Evolutionary conservation across 2,113 vertebrate genomes (phyloP).

Genomic region (Anarhynchus alexandrinus): DNA sequence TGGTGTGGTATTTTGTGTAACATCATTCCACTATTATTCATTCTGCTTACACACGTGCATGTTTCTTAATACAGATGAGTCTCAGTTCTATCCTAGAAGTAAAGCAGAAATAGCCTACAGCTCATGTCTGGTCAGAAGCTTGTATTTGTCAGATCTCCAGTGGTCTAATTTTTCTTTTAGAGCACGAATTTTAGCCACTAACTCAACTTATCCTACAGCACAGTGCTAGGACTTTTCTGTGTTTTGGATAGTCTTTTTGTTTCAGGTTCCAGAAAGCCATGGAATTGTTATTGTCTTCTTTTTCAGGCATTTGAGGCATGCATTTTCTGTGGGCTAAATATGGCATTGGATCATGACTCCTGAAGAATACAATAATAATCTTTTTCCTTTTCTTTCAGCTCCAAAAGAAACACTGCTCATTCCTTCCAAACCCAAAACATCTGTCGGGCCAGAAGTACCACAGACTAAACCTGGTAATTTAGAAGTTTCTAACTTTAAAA

Average conservation of each 20-base stretch:
- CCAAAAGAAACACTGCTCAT: slow-evolving; percentile 66
- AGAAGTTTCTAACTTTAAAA: background rate
- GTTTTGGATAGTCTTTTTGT: slow-evolving; percentile 12
- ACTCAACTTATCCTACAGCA: background rate
- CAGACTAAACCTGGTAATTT: slow-evolving; percentile 74
- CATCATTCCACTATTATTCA: background rate
- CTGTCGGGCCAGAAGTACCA: slow-evolving; percentile 53
- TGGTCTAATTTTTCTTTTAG: background rate
- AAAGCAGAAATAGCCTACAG: background rate
- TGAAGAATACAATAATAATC: slow-evolving; percentile 22
- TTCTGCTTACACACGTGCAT: background rate
- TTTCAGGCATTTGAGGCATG: slow-evolving; percentile 47
- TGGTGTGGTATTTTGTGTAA: background rate
- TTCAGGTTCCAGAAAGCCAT: slow-evolving; percentile 49
- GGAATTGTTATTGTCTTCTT: slow-evolving; percentile 43
- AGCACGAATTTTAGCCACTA: background rate
- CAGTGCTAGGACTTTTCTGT: background rate
- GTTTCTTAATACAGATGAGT: background rate
- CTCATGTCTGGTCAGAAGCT: background rate
- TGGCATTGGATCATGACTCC: slow-evolving; percentile 12
- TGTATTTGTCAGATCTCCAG: background rate
- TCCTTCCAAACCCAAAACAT: slow-evolving; percentile 74
- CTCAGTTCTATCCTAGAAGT: background rate
- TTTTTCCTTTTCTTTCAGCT: slow-evolving; percentile 71
- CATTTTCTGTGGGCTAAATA: slow-evolving; percentile 30